Base-by-base conservation (phyloP, 2,888 invertebrate genomes). In the Bembecia ichneumoniformis region DNA sequence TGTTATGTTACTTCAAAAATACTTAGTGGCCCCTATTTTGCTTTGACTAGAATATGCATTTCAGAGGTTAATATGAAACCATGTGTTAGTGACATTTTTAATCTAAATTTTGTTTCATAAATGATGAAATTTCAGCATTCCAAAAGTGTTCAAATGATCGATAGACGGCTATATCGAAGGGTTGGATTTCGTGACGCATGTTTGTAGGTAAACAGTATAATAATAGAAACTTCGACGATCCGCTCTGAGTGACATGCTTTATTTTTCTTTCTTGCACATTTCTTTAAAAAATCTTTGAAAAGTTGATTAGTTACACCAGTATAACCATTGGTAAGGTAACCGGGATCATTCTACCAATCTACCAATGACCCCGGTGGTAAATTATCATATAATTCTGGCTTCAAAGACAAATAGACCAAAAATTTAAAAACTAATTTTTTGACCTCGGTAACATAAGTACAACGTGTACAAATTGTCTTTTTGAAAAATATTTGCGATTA, bases 201-300 rank as follows among this genome's bases (percentile, higher is more conserved):
- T 40, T 40, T 40, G 40, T 1, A 5, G 40, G 40, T 40, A 40
- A 13, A 36, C 57, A 55, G 43, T 52, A 56, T 7, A n/a, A n/a
- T n/a, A n/a, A n/a, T n/a, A n/a, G n/a, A n/a, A n/a, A n/a, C n/a
- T n/a, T n/a, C n/a, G n/a, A n/a, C n/a, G n/a, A n/a, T n/a, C n/a
- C n/a, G n/a, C n/a, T n/a, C n/a, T n/a, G n/a, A 56, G 52, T 9
- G 3, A 3, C 14, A 58, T 58, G 35, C 49, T 57, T 58, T 58
- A 49, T 54, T 55, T 20, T 58, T 58, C 49, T 54, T 55, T 20
- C 36, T 48, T 3, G 52, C 15, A 13, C 58, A 35, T 17, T 58
- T 54, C 3, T 53, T 53, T 9, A 57, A 55, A 51, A 49, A 57
- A n/a, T 15, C 15, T 51, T 50, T 54, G 43, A 57, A 58, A 16